A percentile compares a stretch with the other conserved stretches of the same genome.
Conservation (phyloP, 2,113 vertebrate species). For the Phocoena phocoena region DNA sequence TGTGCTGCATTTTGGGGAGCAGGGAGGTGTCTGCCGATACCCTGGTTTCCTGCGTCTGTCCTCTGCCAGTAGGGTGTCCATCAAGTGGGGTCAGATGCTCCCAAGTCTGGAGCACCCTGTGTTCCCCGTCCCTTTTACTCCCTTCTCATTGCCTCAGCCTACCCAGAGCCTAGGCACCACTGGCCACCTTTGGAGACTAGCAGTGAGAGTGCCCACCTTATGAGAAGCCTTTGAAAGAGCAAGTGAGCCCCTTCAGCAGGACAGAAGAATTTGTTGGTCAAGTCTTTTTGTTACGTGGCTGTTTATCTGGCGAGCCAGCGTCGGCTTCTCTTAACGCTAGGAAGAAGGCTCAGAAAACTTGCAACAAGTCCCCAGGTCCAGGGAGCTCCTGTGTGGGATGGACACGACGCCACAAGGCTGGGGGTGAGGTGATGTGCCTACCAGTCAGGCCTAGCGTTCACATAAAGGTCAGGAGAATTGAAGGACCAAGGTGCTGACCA, state of each 20-base stretch:
- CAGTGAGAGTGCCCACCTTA: not conserved
- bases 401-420: not conserved
- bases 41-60: not conserved
- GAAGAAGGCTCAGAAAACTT: not conserved
- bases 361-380: not conserved
- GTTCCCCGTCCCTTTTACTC: not conserved
- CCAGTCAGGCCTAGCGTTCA: not conserved
- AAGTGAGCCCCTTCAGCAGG: not conserved
- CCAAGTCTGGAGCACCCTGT: not conserved
- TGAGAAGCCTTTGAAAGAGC: constrained; percentile 4
- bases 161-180: not conserved
- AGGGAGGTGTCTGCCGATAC: not conserved
- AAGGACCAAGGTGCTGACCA: not conserved
- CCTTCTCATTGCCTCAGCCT: not conserved
- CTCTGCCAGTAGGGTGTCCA: not conserved
- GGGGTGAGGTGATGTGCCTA: not conserved
- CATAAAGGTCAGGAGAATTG: not conserved
- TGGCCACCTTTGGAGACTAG: not conserved
- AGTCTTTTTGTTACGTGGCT: not conserved
- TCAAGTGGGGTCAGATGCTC: not conserved
- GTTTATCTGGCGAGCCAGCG: not conserved
- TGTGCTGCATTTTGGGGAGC: not conserved
- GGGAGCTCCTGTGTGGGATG: not conserved
- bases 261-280: not conserved
- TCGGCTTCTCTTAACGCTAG: not conserved